A percentile compares a stretch with the other conserved stretches of the same genome.
Conservation (phyloP, 92 coral and sea anemone genomes). For the Palythoa caribaeorum region DNA sequence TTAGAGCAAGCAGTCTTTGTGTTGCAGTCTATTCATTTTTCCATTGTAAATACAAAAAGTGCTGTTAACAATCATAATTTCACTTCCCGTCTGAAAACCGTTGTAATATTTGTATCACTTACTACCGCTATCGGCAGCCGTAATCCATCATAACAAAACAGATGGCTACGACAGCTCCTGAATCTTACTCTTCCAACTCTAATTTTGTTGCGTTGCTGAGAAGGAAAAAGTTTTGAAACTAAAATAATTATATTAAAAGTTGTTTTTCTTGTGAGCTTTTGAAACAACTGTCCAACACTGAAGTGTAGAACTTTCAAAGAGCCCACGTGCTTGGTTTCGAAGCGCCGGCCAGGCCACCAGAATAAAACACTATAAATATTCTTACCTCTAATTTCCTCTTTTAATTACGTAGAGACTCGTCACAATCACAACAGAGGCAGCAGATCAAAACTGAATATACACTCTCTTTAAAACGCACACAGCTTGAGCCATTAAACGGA, state of each 20-base stretch:
- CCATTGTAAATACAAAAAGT: not conserved
- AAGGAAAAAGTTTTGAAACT: not conserved
- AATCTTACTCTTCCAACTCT: not conserved
- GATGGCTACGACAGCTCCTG: not conserved
- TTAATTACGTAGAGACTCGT: conserved; percentile 33
- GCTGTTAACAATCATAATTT: not conserved
- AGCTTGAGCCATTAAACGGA: not conserved
- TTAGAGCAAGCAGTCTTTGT: not conserved
- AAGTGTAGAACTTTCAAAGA: conserved; percentile 12
- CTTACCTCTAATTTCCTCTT: conserved; percentile 51
- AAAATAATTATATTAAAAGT: not conserved
- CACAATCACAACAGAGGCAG: conserved; percentile 31
- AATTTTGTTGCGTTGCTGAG: not conserved
- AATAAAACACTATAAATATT: conserved; percentile 40
- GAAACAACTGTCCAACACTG: not conserved
- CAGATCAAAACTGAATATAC: not conserved
- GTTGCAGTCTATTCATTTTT: not conserved
- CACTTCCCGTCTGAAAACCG: not conserved
- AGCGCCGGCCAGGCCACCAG: conserved; percentile 24
- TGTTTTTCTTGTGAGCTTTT: not conserved
- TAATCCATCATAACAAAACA: too few relatives aligned
- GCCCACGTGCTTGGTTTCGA: conserved; percentile 40
- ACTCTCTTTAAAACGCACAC: not conserved
- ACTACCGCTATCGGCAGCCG: not conserved
- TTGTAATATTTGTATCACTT: not conserved